phyloP scores from a whole-genome alignment of 2,888 invertebrate species.

The Pantelozetes paolii region DNA sequence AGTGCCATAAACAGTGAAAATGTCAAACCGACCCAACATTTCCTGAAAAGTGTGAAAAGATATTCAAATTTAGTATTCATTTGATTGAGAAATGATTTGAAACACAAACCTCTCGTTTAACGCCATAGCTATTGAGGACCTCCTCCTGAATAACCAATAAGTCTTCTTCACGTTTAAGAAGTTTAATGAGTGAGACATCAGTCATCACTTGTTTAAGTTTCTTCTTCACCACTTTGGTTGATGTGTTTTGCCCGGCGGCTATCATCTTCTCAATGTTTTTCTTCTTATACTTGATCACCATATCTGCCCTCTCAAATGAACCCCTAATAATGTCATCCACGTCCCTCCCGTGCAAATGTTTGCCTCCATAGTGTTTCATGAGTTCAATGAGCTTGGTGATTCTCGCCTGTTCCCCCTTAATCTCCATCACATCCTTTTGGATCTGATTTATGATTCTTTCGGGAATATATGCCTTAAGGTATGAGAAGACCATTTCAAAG shows the following conservation, averaged over 20 bases:
- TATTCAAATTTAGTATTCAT: not conserved
- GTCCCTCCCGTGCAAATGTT: constrained; percentile 35
- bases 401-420: constrained; percentile 31
- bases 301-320: constrained; percentile 38
- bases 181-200: constrained; percentile 37
- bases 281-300: constrained; percentile 40
- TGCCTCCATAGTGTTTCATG: constrained; percentile 39
- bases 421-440: constrained; percentile 34
- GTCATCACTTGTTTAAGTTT: constrained; percentile 31
- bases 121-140: constrained; percentile 33
- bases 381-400: constrained; percentile 30
- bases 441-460: constrained; percentile 26
- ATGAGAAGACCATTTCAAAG: constrained; percentile 38
- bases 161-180: constrained; percentile 32
- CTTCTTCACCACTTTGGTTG: constrained; percentile 32
- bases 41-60: constrained; percentile 30
- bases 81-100: not conserved
- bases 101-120: constrained; percentile 28
- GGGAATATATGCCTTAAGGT: constrained; percentile 30
- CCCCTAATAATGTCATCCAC: constrained; percentile 41
- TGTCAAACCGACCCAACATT: constrained; percentile 39
- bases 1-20: constrained; percentile 21
- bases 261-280: constrained; percentile 36
- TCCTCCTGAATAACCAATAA: constrained; percentile 14
- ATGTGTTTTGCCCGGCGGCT: not conserved